Base-by-base conservation (phyloP, 2,888 invertebrate genomes). In the Choreutis nemorana region DNA sequence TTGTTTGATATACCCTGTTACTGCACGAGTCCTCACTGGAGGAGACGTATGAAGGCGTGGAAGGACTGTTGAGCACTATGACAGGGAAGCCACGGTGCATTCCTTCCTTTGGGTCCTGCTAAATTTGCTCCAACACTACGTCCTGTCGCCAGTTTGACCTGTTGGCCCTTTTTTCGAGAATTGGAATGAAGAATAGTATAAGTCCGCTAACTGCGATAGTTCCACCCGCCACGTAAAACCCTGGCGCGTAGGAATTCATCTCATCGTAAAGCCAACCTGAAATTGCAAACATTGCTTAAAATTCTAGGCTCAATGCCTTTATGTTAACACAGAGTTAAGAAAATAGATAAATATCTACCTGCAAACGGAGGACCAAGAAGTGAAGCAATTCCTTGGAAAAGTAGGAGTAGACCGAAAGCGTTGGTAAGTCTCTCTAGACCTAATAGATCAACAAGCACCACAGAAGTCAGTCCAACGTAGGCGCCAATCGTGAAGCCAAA, bases 391-490 rank as follows among this genome's bases (percentile, higher is more conserved):
- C 97, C 97, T 82, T 97, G 96, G 73, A 96, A 96, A 28, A 97
- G 82, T 39, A 97, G 72, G 29, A 97, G 81, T 21, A 97, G 77
- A 4, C 97, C 97, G 67, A 97, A 97, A 13, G 96, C 94, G 65
- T 95, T 96, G n/a, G 96, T 97, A 31, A 97, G 80, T 54, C 86
- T 90, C 41, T 95, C 94, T 41, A 97, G 75, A n/a, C 96, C 96
- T 29, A 97, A 78, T 23, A 97, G 83, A 67, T 97, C 97, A 14
- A 97, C 97, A 34, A 97, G 83, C 40, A 97, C 93, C 30, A 97
- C 96, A 12, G 96, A 96, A 2, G 97, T 97, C 29, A 97, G 81
- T n/a, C 96, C 95, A 26, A 97, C 96, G 62, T 97, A 97, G 33
- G 96, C 96, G 41, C 97, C 95, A 49, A 94, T 92, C 10, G 93